phyloP scores from a whole-genome alignment of 1,140 invertebrate genomes.

The Lasioglossum baleicum region DNA sequence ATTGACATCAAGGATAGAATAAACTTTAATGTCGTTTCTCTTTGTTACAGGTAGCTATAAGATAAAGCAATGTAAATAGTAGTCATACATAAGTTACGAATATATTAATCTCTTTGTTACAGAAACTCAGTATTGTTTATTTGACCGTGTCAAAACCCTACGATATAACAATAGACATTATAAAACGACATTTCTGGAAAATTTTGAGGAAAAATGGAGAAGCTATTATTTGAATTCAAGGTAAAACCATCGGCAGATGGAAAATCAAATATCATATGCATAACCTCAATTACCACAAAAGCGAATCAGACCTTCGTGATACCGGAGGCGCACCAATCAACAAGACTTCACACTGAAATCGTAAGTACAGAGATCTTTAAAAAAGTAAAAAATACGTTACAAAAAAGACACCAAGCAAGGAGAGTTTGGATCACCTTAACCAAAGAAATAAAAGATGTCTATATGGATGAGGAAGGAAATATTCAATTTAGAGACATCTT shows the following conservation, averaged over 20 bases:
- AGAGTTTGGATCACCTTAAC: constrained; percentile 26
- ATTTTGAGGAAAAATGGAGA: no score
- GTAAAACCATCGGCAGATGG: no score
- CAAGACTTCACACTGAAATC: not conserved
- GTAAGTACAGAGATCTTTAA: not conserved
- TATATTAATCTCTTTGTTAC: no score
- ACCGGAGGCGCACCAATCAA: not conserved
- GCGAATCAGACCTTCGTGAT: not conserved
- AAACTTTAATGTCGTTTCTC: no score
- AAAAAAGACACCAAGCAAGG: constrained; percentile 52
- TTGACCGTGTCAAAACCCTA: no score
- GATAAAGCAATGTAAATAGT: no score
- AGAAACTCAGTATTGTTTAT: no score
- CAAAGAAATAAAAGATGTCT: constrained; percentile 14
- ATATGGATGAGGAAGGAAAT: constrained; percentile 40
- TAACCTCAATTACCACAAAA: not conserved
- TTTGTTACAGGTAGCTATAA: no score
- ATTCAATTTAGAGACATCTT: constrained; percentile 20
- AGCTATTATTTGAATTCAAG: no score
- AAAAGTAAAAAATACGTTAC: constrained; percentile 43
- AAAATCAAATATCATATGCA: no score
- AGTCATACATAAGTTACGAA: no score
- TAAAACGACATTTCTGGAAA: not conserved
- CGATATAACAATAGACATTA: not conserved
- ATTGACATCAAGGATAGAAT: no score